Evolutionary conservation across 2,888 invertebrate species (phyloP).

Genomic region (Lepeophtheirus nordmannii): DNA sequence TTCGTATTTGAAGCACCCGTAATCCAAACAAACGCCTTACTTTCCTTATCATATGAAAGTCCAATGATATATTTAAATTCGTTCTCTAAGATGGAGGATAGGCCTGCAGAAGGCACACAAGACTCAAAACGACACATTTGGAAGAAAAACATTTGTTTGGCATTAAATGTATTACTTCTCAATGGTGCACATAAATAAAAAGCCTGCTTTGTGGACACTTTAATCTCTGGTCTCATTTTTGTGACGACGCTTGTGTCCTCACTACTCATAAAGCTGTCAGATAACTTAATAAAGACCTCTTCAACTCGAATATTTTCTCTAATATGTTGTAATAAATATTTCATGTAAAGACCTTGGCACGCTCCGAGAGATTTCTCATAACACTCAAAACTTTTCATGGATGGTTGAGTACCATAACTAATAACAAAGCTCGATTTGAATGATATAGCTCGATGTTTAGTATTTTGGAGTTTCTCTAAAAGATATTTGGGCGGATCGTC

Average conservation of each 20-base stretch:
- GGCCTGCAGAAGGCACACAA: too few species aligned
- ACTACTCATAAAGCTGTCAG: slow-evolving; percentile 4
- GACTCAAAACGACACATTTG: slow-evolving; percentile 6
- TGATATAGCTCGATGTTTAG: not conserved
- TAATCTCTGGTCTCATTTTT: slow-evolving; percentile 18
- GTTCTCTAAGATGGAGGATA: not conserved
- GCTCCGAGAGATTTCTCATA: not conserved
- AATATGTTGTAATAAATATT: slow-evolving; percentile 18
- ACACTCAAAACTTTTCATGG: slow-evolving; percentile 18
- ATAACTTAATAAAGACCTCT: slow-evolving; percentile 2
- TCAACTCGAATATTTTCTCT: not conserved
- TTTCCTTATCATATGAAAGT: not conserved
- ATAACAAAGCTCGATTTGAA: slow-evolving; percentile 12
- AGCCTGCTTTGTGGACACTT: slow-evolving; percentile 11
- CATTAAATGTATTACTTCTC: not conserved
- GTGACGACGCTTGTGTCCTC: slow-evolving; percentile 12
- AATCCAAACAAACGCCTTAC: not conserved
- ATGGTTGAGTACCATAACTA: slow-evolving; percentile 19
- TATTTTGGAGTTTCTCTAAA: not conserved
- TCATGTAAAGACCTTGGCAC: slow-evolving; percentile 16
- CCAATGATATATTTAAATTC: not conserved
- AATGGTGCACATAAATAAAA: slow-evolving; percentile 14
- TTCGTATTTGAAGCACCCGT: not conserved
- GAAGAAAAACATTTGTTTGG: not conserved
- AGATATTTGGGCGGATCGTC: slow-evolving; percentile 1